Conservation (phyloP, 2,113 vertebrate genomes). For the Gavialis gangeticus region DNA sequence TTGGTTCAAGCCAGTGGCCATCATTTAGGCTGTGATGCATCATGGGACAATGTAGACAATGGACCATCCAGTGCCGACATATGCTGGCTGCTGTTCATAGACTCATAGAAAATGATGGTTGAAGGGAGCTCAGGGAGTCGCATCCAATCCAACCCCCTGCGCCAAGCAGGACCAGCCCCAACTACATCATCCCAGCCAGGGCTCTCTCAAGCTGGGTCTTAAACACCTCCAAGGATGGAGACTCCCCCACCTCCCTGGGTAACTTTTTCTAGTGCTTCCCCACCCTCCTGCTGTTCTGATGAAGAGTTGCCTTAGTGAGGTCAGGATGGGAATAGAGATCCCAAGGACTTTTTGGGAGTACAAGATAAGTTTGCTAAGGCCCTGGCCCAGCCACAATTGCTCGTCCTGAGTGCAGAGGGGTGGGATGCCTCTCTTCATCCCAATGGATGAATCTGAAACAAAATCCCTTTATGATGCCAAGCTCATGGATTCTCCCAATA, state of each 20-base stretch:
- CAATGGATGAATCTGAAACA: neutral
- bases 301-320: too few species aligned
- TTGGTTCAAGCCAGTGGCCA: neutral
- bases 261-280: too few species aligned
- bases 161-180: too few species aligned
- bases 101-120: too few species aligned
- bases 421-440: neutral
- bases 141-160: too few species aligned
- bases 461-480: neutral
- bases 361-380: neutral
- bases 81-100: neutral
- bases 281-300: too few species aligned
- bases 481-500: neutral
- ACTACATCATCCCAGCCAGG: too few species aligned
- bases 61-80: neutral
- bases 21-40: neutral
- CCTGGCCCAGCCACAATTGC: neutral
- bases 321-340: too few species aligned
- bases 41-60: neutral
- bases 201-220: too few species aligned
- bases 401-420: neutral
- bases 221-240: too few species aligned
- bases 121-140: too few species aligned
- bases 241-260: too few species aligned
- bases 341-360: neutral